Conservation (phyloP, 1,140 invertebrate species). For the Leptonema lineaticorne region DNA sequence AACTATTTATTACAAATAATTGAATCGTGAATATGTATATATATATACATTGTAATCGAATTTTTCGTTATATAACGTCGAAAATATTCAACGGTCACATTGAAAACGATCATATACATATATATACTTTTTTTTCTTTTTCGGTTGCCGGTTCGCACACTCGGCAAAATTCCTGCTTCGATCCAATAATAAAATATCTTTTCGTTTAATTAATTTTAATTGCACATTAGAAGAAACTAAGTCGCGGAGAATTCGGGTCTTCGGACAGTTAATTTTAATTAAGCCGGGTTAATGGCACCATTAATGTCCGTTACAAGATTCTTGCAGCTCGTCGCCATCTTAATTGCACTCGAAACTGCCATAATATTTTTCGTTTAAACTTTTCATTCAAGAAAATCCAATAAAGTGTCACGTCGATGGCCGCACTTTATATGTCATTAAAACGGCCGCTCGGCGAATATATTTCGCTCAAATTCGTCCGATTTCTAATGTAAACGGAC, state of each 20-base stretch:
- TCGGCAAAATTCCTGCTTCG: background rate
- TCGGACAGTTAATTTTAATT: constrained; percentile 37
- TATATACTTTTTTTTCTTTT: background rate
- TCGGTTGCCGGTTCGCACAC: background rate
- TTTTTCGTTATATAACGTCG: background rate
- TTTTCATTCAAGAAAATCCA: constrained; percentile 27
- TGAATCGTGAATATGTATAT: too few relatives aligned
- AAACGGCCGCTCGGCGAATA: too few relatives aligned
- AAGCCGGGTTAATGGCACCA: constrained; percentile 32
- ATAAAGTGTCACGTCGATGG: constrained; percentile 11
- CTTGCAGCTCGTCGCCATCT: constrained; percentile 36
- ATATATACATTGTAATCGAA: too few relatives aligned
- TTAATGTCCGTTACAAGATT: constrained; percentile 33
- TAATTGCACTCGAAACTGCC: constrained; percentile 35
- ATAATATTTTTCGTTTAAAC: constrained; percentile 32
- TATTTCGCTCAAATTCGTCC: too few relatives aligned
- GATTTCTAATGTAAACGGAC: too few relatives aligned
- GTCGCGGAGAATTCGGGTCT: constrained; percentile 18
- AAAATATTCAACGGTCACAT: too few relatives aligned
- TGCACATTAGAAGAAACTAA: constrained; percentile 26
- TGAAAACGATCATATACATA: too few relatives aligned
- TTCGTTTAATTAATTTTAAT: constrained; percentile 30
- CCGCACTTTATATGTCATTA: background rate
- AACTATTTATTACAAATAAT: too few relatives aligned
- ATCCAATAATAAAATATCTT: constrained; percentile 10